phyloP scores from a whole-genome alignment of 2,888 invertebrate species.

The Drosophila robusta region DNA sequence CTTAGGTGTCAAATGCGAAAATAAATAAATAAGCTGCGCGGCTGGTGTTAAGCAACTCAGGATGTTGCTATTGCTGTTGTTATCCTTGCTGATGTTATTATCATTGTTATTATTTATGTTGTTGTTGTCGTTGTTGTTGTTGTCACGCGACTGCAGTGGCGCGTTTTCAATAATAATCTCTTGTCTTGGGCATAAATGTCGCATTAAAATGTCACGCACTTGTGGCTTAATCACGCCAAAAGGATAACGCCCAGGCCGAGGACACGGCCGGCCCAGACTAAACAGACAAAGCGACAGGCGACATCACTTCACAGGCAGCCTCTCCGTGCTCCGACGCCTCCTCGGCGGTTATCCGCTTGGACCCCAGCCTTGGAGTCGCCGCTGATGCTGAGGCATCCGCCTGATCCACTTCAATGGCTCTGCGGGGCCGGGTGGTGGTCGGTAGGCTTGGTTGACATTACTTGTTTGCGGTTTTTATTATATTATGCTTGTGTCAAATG shows the following conservation, averaged over 20 bases:
- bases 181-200: conserved; percentile 80
- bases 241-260: conserved; percentile 57
- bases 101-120: conserved; percentile 35
- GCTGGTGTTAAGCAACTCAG: conserved; percentile 54
- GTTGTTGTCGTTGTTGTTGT: conserved; percentile 36
- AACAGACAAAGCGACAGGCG: conserved; percentile 16
- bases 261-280: conserved; percentile 3
- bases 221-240: conserved; percentile 79
- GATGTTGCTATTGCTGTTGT: conserved; percentile 35
- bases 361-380: conserved; percentile 24
- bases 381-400: conserved; percentile 20
- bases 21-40: conserved; percentile 71
- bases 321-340: conserved; percentile 9
- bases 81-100: conserved; percentile 40
- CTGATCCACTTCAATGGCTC: conserved; percentile 36
- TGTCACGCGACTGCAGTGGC: conserved; percentile 53
- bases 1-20: conserved; percentile 68
- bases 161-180: conserved; percentile 79
- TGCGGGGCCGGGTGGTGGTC: background rate
- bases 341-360: conserved; percentile 33
- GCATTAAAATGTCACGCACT: conserved; percentile 81
- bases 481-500: conserved; percentile 77
- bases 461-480: conserved; percentile 79
- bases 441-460: conserved; percentile 46
- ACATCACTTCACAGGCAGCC: conserved; percentile 43